Percentiles rank a stretch among this genome's conserved stretches.
Evolutionary conservation across 2,888 invertebrate species (phyloP).

Genomic region (Acanthopleura granulata): DNA sequence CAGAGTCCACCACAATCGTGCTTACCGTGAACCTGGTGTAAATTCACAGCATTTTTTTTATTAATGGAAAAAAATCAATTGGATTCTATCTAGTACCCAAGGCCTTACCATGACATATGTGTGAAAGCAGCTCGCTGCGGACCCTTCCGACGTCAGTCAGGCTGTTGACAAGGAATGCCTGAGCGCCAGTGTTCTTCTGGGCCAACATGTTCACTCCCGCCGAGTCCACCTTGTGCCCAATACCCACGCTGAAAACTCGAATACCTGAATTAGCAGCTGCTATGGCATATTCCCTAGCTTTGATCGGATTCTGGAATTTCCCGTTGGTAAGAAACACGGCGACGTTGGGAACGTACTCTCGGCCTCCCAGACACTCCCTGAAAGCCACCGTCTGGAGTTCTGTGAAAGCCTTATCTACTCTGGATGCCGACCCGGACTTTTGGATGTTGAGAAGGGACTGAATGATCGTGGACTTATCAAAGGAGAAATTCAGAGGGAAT

Average conservation of each 20-base stretch:
- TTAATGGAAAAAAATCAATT: too few relatives aligned
- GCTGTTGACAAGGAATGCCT: not conserved
- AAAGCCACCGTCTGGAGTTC: not conserved
- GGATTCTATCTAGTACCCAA: too few relatives aligned
- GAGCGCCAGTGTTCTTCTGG: not conserved
- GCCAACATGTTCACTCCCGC: constrained; percentile 22
- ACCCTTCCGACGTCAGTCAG: not conserved
- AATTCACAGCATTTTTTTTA: too few relatives aligned
- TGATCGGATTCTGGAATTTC: not conserved
- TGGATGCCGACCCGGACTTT: not conserved
- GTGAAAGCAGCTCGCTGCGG: not conserved
- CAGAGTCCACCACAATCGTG: too few relatives aligned
- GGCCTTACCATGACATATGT: not conserved
- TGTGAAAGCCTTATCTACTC: constrained; percentile 14
- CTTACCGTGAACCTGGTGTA: too few relatives aligned
- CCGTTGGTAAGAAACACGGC: constrained; percentile 24
- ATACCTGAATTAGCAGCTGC: constrained; percentile 19
- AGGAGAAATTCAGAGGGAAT: constrained; percentile 19
- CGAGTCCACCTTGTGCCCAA: constrained; percentile 22
- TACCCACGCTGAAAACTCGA: constrained; percentile 24
- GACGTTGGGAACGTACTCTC: constrained; percentile 14
- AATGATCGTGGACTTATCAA: not conserved
- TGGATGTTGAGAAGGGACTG: not conserved
- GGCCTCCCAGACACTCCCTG: not conserved
- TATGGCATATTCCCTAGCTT: not conserved